phyloP scores from a whole-genome alignment of 2,113 vertebrate genomes.

The Regulus satrapa region DNA sequence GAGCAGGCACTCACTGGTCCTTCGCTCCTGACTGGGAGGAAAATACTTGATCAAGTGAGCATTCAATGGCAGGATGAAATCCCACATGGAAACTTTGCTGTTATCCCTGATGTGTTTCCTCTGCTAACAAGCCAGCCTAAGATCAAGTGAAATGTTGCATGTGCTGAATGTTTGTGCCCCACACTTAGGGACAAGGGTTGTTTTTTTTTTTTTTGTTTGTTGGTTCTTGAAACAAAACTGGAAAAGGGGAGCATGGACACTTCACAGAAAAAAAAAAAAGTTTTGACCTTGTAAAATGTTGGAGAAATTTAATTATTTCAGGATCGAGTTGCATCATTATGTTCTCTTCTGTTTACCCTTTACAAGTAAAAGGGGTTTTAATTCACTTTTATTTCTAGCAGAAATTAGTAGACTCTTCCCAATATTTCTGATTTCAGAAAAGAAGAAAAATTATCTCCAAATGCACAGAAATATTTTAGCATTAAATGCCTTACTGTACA shows the following conservation, averaged over 20 bases:
- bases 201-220: too few relatives aligned
- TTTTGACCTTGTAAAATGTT: neutral
- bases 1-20: fast-evolving
- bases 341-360: neutral
- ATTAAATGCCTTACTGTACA: neutral
- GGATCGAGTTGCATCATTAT: neutral
- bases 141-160: fast-evolving
- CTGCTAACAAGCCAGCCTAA: neutral
- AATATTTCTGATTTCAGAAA: neutral
- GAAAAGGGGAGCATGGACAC: fast-evolving
- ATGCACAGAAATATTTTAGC: neutral
- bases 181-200: neutral
- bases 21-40: neutral
- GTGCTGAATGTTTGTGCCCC: neutral
- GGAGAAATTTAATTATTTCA: neutral
- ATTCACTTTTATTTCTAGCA: neutral
- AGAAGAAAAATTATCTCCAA: neutral
- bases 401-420: neutral
- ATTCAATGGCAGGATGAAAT: neutral
- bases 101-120: neutral
- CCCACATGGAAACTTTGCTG: neutral
- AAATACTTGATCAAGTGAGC: neutral
- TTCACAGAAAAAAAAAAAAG: neutral
- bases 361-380: neutral
- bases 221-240: neutral